These are phyloP conservation scores for Coregonus clupeaformis DNA, from an alignment of 2,113 vertebrate species.

Conservation along the genomic window DNA sequence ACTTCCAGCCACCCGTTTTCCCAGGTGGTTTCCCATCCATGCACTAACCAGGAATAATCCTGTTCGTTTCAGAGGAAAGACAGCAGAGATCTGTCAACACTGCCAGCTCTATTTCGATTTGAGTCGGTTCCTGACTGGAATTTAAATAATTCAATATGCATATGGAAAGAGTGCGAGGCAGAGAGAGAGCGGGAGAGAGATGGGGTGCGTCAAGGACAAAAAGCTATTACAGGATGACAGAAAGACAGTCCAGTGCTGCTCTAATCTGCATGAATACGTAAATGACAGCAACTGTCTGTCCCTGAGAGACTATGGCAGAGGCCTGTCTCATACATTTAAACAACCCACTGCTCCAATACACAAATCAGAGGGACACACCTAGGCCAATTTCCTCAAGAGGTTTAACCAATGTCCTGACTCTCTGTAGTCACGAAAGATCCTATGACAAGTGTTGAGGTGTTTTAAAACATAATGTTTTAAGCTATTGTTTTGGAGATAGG, in stretches of 20 bases:
- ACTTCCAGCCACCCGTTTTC: background rate
- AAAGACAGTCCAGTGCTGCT: background rate
- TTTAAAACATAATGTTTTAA: conserved; percentile 11
- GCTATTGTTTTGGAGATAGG: conserved; percentile 35
- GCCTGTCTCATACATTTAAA: conserved; percentile 38
- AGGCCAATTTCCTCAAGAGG: conserved; percentile 41
- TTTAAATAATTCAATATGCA: conserved; percentile 25
- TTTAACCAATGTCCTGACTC: too few relatives aligned
- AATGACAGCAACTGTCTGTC: conserved; percentile 22
- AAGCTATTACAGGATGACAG: conserved; percentile 13
- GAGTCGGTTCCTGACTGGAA: conserved; percentile 32
- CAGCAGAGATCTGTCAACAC: conserved; percentile 14
- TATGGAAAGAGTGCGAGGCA: background rate
- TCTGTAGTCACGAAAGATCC: too few relatives aligned
- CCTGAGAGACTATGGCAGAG: background rate
- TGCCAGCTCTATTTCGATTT: conserved; percentile 4
- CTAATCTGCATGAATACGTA: conserved; percentile 17
- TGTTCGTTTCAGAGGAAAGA: conserved; percentile 1
- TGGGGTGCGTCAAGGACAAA: background rate
- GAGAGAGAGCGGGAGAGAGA: background rate
- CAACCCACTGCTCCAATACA: conserved; percentile 46
- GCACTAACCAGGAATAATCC: background rate
- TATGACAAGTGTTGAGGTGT: too few relatives aligned
- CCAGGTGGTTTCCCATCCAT: background rate
- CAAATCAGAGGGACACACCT: conserved; percentile 42